Evolutionary conservation across 1,140 invertebrate species (phyloP), one percentile per base, ranked within the genome.

Genomic region (Temnothorax longispinosus): DNA sequence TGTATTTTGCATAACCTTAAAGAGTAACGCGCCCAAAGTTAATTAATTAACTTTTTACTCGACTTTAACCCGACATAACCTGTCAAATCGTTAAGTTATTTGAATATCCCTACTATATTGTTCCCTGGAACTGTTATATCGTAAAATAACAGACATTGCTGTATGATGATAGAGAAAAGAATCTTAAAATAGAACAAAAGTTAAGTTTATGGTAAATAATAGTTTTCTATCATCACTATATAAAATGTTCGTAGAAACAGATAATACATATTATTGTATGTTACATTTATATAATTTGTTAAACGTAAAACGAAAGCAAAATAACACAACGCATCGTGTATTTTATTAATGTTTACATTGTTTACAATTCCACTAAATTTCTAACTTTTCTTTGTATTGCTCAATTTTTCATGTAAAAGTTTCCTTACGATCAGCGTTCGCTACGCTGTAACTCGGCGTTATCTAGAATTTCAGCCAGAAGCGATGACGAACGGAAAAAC

Each of bases 401-500:
- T 44, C 7, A n/a, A 41, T 41, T 56, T 44, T 72, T 71, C 54
- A 52, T 27, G 27, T 18, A 27, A 50, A 76, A 77, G 41, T 77
- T 71, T n/a, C 41, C 50, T 35, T 32, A 64, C 15, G 38, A 44
- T 80, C 62, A 50, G 38, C 47, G n/a, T 41, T 15, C n/a, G 15
- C 56, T 6, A 2, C n/a, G 32, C 15, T 15, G 56, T 54, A 69
- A 44, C 56, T 77, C 44, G 60, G 60, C 13, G 52, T 56, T 71
- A 56, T 10, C 78, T 41, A 56, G 47, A 69, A 81, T 81, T 54
- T 81, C 11, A 56, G 47, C 7, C 52, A n/a, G 65, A 62, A 50
- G 47, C 27, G 50, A 62, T 27, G 77, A 78, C 58, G 74, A 47
- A 56, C 52, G 50, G 62, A 52, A 77, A 85, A 78, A 87, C 69